These are phyloP conservation scores for Melanotus villosus DNA, from an alignment of 2,888 invertebrate species.

Conservation along the genomic window DNA sequence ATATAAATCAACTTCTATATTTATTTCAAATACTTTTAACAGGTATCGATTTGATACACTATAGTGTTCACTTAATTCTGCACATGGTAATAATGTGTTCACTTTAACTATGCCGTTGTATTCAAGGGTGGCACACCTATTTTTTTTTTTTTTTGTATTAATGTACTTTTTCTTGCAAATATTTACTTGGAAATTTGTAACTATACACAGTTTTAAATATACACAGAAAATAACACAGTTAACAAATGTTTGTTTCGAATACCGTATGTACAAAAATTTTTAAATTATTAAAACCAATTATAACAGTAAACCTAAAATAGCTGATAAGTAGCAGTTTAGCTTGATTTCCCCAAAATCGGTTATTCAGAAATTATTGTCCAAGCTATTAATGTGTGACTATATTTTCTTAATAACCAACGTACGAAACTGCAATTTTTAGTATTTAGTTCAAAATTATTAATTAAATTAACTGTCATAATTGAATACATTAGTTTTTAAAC, in stretches of 20 bases:
- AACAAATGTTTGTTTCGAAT: constrained; percentile 12
- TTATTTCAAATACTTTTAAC: constrained; percentile 43
- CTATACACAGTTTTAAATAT: constrained; percentile 26
- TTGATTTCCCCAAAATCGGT: not conserved
- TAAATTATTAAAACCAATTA: not conserved
- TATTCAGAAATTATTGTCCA: no score
- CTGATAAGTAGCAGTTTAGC: not conserved
- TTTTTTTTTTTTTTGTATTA: constrained; percentile 16
- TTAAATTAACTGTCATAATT: not conserved
- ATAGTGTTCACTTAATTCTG: constrained; percentile 34
- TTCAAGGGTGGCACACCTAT: constrained; percentile 22
- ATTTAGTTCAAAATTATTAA: not conserved
- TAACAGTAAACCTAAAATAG: not conserved
- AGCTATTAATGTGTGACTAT: no score
- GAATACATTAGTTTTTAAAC: constrained; percentile 24
- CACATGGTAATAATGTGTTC: constrained; percentile 29
- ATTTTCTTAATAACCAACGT: no score
- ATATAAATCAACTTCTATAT: constrained; percentile 44
- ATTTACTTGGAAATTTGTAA: constrained; percentile 20
- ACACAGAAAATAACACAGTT: constrained; percentile 24
- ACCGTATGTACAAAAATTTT: constrained; percentile 16
- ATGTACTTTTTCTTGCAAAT: constrained; percentile 17
- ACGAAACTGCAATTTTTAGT: no score
- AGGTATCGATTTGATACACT: constrained; percentile 38
- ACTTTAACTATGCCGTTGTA: constrained; percentile 15